Conservation (phyloP, 2,888 invertebrate genomes). For the Trachelus troglodyta region DNA sequence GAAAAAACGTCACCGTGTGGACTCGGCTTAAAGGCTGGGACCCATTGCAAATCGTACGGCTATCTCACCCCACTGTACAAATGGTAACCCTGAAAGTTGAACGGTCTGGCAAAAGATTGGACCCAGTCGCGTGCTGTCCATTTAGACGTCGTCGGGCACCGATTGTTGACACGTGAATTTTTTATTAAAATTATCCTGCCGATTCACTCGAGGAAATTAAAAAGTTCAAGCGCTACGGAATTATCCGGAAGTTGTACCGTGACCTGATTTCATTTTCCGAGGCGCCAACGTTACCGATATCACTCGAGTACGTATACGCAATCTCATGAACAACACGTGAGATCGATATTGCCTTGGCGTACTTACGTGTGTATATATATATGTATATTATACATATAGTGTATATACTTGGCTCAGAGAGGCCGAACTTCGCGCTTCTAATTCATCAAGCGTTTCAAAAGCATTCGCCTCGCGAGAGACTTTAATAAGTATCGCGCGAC, state of each 20-base stretch:
- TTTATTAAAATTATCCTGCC: not conserved
- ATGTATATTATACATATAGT: not conserved
- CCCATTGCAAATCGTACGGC: too few species aligned
- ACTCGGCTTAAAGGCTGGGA: too few species aligned
- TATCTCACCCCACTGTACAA: too few species aligned
- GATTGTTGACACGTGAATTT: not conserved
- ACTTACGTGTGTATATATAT: not conserved
- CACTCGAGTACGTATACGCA: not conserved
- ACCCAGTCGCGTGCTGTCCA: too few species aligned
- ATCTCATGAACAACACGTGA: not conserved
- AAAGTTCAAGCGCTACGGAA: not conserved
- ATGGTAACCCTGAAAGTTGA: too few species aligned
- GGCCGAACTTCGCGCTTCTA: not conserved
- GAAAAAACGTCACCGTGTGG: not conserved
- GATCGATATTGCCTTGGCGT: not conserved
- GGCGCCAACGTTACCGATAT: not conserved
- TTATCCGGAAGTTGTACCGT: not conserved
- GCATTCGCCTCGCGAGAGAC: not conserved
- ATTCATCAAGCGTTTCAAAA: not conserved
- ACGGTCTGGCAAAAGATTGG: too few species aligned
- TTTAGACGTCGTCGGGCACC: too few species aligned
- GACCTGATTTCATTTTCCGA: not conserved
- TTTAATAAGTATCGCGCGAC: not conserved
- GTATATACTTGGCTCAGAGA: not conserved
- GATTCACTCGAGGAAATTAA: not conserved